Conservation (phyloP, 1,140 invertebrate species). For the Sycophila sp. region DNA sequence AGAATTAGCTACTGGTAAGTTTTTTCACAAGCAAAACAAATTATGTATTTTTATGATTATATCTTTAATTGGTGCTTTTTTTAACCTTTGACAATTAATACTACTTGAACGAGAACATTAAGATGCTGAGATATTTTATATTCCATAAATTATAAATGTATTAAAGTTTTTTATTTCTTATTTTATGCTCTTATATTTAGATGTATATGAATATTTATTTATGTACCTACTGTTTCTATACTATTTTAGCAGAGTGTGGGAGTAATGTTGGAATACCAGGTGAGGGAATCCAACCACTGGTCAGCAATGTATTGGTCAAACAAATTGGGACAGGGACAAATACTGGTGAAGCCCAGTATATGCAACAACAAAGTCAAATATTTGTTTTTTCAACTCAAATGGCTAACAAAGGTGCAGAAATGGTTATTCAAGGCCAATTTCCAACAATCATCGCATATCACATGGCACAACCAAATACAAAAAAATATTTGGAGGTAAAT, state of each 20-base stretch:
- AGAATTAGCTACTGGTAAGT: constrained; percentile 44
- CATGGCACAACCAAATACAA: constrained; percentile 93
- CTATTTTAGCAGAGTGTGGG: constrained; percentile 48
- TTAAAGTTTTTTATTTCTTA: too few relatives aligned
- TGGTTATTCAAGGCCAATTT: constrained; percentile 88
- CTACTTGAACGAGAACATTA: too few relatives aligned
- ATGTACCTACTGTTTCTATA: too few relatives aligned
- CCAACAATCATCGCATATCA: constrained; percentile 95
- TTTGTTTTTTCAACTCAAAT: constrained; percentile 96
- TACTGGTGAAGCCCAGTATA: constrained; percentile 74
- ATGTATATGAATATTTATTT: too few relatives aligned
- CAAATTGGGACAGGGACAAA: constrained; percentile 80
- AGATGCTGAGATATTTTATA: too few relatives aligned
- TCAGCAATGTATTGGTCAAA: constrained; percentile 82
- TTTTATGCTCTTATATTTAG: too few relatives aligned
- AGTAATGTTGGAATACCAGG: constrained; percentile 57
- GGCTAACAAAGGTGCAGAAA: constrained; percentile 94
- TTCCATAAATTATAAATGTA: too few relatives aligned
- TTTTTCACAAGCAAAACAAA: not conserved
- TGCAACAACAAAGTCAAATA: constrained; percentile 97
- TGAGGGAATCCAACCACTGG: constrained; percentile 76
- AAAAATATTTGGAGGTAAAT: constrained; percentile 90
- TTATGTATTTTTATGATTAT: too few relatives aligned
- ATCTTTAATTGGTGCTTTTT: too few relatives aligned
- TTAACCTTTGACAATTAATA: not conserved